phyloP scores from a whole-genome alignment of 2,888 invertebrate species.

The Pammene fasciana region DNA sequence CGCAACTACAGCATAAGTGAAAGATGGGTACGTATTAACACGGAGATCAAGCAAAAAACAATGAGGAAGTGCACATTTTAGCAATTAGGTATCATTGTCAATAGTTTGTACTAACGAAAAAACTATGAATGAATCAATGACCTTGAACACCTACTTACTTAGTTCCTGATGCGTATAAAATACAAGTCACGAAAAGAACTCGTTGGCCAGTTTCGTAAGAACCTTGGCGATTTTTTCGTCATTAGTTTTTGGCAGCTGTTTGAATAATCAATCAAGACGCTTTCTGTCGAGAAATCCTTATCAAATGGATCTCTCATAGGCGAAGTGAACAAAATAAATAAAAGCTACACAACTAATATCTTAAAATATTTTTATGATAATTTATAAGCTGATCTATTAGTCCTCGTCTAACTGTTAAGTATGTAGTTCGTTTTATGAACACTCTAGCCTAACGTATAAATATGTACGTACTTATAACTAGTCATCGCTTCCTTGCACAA shows the following conservation, averaged over 20 bases:
- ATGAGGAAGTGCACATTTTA: constrained; percentile 5
- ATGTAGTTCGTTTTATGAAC: too few relatives aligned
- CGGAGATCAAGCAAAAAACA: not conserved
- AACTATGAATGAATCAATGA: not conserved
- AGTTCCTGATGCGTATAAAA: constrained; percentile 11
- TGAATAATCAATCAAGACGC: constrained; percentile 1
- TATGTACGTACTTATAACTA: too few relatives aligned
- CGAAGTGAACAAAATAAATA: not conserved
- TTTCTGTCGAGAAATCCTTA: not conserved
- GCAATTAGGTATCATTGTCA: not conserved
- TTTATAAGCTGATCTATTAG: too few relatives aligned
- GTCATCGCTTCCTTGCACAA: too few relatives aligned
- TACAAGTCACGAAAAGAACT: constrained; percentile 17
- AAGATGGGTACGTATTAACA: not conserved
- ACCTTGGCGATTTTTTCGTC: constrained; percentile 6
- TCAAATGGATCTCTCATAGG: not conserved
- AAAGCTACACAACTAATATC: not conserved
- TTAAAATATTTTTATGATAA: too few relatives aligned
- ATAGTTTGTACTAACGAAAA: not conserved
- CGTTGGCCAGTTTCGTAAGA: constrained; percentile 2
- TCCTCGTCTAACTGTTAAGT: too few relatives aligned
- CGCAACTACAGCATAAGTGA: not conserved
- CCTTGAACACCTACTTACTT: constrained; percentile 2
- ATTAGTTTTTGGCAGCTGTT: not conserved
- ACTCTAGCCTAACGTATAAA: too few relatives aligned